Conservation (phyloP, 2,888 invertebrate species). For the Minunthozetes semirufus region DNA sequence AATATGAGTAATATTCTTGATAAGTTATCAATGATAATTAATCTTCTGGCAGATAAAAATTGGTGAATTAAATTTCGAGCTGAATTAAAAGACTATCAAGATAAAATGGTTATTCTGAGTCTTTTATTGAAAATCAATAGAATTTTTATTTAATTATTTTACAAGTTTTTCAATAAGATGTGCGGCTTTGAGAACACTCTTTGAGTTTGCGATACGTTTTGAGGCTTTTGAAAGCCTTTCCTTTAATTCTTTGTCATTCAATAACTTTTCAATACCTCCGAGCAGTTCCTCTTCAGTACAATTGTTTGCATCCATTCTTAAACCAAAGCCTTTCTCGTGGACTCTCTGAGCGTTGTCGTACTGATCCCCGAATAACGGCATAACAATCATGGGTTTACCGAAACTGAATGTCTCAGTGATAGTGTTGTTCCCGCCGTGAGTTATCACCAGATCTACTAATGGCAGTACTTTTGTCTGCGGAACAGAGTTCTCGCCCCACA, state of each 20-base stretch:
- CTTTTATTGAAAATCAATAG: too few relatives aligned
- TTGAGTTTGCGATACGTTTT: background rate
- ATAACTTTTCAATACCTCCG: constrained; percentile 18
- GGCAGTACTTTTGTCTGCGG: constrained; percentile 21
- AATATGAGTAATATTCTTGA: too few relatives aligned
- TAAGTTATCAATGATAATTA: too few relatives aligned
- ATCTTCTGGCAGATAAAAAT: too few relatives aligned
- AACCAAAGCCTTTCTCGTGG: constrained; percentile 27
- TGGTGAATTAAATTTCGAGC: too few relatives aligned
- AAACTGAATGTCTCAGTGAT: constrained; percentile 22
- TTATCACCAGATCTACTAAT: constrained; percentile 32
- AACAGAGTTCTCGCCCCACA: constrained; percentile 32
- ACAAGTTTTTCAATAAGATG: background rate
- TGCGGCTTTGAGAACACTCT: background rate
- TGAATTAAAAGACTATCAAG: too few relatives aligned
- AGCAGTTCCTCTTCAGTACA: constrained; percentile 17
- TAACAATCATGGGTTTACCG: constrained; percentile 34
- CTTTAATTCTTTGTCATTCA: constrained; percentile 24
- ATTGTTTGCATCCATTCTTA: constrained; percentile 20
- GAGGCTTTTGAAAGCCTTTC: background rate
- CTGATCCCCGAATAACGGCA: constrained; percentile 32
- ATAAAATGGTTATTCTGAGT: too few relatives aligned
- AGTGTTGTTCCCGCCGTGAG: constrained; percentile 35
- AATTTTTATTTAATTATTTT: background rate
- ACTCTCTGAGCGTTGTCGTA: constrained; percentile 34